phyloP scores from a whole-genome alignment of 2,113 vertebrate genomes.

The Psittacula cyanocephala region DNA sequence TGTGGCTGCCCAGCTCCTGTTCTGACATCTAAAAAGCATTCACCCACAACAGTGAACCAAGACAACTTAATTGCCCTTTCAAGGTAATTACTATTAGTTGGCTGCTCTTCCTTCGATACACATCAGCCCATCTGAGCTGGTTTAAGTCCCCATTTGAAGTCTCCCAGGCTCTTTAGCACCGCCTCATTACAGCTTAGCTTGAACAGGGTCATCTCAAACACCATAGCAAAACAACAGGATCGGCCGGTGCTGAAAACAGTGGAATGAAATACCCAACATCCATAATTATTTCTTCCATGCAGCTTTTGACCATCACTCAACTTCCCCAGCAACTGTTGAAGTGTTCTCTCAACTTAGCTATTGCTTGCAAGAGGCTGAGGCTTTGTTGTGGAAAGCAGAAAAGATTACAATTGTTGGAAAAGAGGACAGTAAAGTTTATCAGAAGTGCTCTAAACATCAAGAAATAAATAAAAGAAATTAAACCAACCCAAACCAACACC shows the following conservation, averaged over 20 bases:
- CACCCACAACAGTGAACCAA: background rate
- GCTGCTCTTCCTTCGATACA: background rate
- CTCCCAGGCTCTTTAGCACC: background rate
- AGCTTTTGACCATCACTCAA: background rate
- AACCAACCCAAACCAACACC: background rate
- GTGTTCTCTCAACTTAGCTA: background rate
- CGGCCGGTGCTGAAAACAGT: background rate
- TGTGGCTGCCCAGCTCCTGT: background rate
- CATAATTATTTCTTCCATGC: background rate
- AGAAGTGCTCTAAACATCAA: background rate
- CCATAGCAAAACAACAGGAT: background rate
- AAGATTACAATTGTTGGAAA: background rate
- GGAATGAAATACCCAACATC: background rate
- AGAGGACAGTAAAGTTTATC: background rate
- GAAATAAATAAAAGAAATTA: background rate
- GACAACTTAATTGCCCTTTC: constrained; percentile 4
- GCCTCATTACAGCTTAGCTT: background rate
- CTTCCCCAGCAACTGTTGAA: background rate
- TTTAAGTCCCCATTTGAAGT: background rate
- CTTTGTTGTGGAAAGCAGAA: background rate
- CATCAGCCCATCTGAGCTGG: background rate
- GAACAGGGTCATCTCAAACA: background rate
- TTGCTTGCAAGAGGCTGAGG: background rate
- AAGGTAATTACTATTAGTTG: background rate
- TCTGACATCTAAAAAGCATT: constrained; percentile 12